Evolutionary conservation across 2,888 invertebrate genomes (phyloP).

Genomic region (Lycia hirtaria): DNA sequence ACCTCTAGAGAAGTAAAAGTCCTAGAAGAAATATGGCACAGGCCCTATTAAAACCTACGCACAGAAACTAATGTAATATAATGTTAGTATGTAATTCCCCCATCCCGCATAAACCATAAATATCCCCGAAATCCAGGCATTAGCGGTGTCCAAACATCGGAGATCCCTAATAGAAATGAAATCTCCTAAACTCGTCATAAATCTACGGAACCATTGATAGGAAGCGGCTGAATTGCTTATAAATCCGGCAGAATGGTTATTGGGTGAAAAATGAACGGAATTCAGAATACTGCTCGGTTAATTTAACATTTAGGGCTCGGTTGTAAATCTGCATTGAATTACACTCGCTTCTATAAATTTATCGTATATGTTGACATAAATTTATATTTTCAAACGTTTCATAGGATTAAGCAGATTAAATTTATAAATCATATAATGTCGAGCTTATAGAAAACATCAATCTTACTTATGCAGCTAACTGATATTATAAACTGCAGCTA

Average conservation of each 20-base stretch:
- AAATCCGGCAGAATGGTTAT: conserved; percentile 61
- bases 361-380: not conserved
- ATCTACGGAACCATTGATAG: conserved; percentile 52
- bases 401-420: not conserved
- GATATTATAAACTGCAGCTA: too few species aligned
- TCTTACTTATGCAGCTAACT: too few species aligned
- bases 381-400: not conserved
- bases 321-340: conserved; percentile 23
- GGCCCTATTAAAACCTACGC: not conserved
- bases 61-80: not conserved
- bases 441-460: too few species aligned
- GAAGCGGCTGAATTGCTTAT: conserved; percentile 56
- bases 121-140: conserved; percentile 15
- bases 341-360: conserved; percentile 1
- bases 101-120: conserved; percentile 10
- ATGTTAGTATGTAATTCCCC: not conserved
- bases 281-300: conserved; percentile 47
- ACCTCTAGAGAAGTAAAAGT: not conserved
- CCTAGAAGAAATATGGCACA: not conserved
- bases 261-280: conserved; percentile 57
- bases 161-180: conserved; percentile 56
- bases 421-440: too few species aligned
- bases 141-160: conserved; percentile 20
- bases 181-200: conserved; percentile 55
- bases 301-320: conserved; percentile 50